These are phyloP conservation scores for Coregonus suidteri DNA, from an alignment of 2,797 vertebrate genomes.

Conservation along the genomic window DNA sequence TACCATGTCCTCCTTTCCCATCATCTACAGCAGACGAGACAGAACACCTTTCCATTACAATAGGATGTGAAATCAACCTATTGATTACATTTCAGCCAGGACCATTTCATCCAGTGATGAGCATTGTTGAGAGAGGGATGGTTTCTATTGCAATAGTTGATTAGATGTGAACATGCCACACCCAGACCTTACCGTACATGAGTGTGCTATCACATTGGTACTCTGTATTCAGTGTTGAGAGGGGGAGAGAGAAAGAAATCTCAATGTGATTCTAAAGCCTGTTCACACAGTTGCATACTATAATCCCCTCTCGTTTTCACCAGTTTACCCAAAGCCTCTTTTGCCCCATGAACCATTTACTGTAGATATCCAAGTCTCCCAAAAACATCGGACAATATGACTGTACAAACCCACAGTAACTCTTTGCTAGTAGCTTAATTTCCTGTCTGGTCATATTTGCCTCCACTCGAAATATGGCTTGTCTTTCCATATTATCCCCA, in stretches of 20 bases:
- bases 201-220: neutral
- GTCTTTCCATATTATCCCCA: no score
- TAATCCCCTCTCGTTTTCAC: constrained; percentile 1
- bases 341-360: constrained; percentile 3
- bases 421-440: no score
- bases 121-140: neutral
- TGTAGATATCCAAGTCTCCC: neutral
- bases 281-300: neutral
- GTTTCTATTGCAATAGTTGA: neutral
- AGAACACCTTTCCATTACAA: neutral
- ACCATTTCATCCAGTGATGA: neutral
- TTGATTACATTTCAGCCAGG: neutral
- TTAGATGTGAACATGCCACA: neutral
- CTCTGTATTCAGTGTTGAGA: neutral
- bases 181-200: neutral
- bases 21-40: neutral
- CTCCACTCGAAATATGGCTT: no score
- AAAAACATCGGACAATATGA: neutral
- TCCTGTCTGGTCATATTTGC: no score
- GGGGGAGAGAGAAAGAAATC: neutral
- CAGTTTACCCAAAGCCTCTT: neutral
- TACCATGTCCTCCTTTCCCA: neutral
- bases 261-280: neutral
- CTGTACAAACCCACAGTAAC: no score
- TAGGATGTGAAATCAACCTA: neutral